Evolutionary conservation across 53 echinoderm and acorn worm genomes (phyloP).

Genomic region (Actinopyga echinites): DNA sequence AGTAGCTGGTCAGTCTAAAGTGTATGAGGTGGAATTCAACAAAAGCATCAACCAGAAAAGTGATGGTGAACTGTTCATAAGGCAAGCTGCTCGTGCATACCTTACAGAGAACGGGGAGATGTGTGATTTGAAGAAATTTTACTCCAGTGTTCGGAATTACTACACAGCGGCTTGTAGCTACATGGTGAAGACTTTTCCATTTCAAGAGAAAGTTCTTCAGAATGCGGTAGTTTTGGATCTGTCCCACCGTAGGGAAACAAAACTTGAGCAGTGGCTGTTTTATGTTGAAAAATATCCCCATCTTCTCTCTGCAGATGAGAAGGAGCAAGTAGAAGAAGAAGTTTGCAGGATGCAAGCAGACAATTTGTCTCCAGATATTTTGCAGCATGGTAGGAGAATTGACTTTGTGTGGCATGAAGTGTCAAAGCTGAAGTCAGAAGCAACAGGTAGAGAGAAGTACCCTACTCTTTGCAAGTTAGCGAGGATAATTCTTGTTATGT

Average conservation of each 20-base stretch:
- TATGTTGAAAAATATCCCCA: conserved; percentile 27
- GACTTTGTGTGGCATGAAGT: conserved; percentile 41
- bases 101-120: conserved; percentile 30
- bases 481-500: conserved; percentile 42
- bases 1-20: conserved; percentile 16
- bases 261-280: conserved; percentile 33
- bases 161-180: conserved; percentile 35
- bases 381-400: conserved; percentile 18
- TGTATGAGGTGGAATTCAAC: conserved; percentile 41
- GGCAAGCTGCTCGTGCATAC: conserved; percentile 19
- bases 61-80: conserved; percentile 48
- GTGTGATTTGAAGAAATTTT: conserved; percentile 43
- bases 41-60: conserved; percentile 37
- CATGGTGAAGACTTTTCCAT: conserved; percentile 45
- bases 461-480: conserved; percentile 38
- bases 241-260: neutral
- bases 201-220: conserved; percentile 39
- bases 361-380: conserved; percentile 22
- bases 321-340: conserved; percentile 37
- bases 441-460: conserved; percentile 26
- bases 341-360: conserved; percentile 30
- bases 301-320: conserved; percentile 32
- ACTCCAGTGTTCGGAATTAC: conserved; percentile 41
- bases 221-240: conserved; percentile 48
- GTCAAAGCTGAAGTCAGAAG: conserved; percentile 37